Evolutionary conservation across 2,888 invertebrate species (phyloP), one percentile per base, ranked within the genome.

Genomic region (Aethes cnicana): DNA sequence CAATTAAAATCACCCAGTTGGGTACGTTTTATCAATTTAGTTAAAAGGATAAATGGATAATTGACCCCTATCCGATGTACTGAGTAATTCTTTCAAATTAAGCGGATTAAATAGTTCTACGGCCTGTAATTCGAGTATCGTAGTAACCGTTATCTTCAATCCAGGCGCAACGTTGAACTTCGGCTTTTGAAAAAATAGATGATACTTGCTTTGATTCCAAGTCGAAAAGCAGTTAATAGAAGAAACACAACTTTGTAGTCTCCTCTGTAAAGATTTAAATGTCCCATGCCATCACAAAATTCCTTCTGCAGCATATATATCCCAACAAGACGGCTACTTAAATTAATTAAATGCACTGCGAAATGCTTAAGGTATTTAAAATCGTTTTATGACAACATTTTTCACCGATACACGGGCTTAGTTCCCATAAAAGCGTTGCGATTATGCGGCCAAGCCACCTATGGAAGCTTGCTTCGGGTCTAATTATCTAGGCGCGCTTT

Each of bases 21-120:
- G 85, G 78, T 84, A 74, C 88, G 81, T 89, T 89, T 88, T 87
- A 88, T 87, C 88, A 88, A 89, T 89, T 89, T 77, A 69, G 85
- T 87, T 88, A 89, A 89, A 83, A 79, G 88, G 88, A 88, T 89
- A 88, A 89, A 87, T 85, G 88, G 87, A 84, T 87, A 87, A 89
- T 89, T 87, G 89, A 87, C 88, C 88, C 87, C 85, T 81, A 88
- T 88, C 69, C 71, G 69, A 83, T 81, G 81, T 71, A 74, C 81
- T 77, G 71, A 63, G 72, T 69, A 66, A 68, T 78, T 81, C 83
- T 81, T 82, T 84, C 72, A 77, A 84, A 87, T 87, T 84, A 84
- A 82, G 72, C 71, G 76, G 81, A 81, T 82, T 78, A 84, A 77
- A 74, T 69, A 68, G 72, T 81, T 77, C 77, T 79, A 80, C 79